Base-by-base conservation (phyloP, 2,888 invertebrate species). In the Cartodere bifasciata region DNA sequence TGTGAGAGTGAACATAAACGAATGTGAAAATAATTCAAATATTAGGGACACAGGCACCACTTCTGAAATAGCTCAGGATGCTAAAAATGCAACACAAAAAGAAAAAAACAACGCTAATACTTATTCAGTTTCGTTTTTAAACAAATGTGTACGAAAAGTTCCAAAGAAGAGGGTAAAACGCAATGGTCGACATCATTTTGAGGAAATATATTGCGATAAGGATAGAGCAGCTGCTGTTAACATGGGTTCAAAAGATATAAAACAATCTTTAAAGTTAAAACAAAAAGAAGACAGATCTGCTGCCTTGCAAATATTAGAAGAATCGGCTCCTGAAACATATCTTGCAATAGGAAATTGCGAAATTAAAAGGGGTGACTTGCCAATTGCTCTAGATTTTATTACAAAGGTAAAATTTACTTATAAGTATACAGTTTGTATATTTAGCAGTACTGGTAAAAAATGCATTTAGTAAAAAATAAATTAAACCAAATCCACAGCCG, bases 141-240 rank as follows among this genome's bases (percentile, higher is more conserved):
- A 47, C 55, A 16, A 36, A 16, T 9, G 11, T 11, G 39, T 31
- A 12, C 48, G 57, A 15, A 42, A 34, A 5, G 42, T 40, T 16
- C 64, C 63, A 37, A 57, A 63, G 2, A 64, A 64, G 30, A 53
- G 58, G 34, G 39, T 29, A 48, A 63, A 21, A 47, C 56, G 20
- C 52, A 63, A 4, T 61, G 65, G 38, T 13, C 45, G 46, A 7
- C 37, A 38, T 12, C 43, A 41, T 42, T 52, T 62, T 35, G 85
- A 86, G 44, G 88, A 88, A 50, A 60, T 83, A 13, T 90, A 87
- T 49, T 88, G 87, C 12, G 90, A 90, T 53, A 90, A 90, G 50
- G 88, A 88, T 53, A 66, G 90, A 4, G 90, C 88, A 0, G 88
- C 90, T 0, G 87, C 88, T 1, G 87, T 87, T 10, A 82, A 85